Evolutionary conservation across 2,888 invertebrate genomes (phyloP).

Genomic region (Adelphocoris suturalis): DNA sequence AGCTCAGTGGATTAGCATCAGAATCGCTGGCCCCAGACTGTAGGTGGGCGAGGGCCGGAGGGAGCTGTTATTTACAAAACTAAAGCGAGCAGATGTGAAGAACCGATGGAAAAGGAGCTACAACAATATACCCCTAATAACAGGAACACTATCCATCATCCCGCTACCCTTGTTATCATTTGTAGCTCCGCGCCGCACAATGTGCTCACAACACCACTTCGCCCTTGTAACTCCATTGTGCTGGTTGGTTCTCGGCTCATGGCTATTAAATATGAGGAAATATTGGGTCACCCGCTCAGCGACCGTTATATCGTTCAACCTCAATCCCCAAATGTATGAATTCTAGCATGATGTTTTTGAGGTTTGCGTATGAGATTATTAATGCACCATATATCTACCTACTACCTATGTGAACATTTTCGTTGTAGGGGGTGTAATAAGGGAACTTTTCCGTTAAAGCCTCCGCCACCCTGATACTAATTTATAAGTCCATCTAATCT

Average conservation of each 20-base stretch:
- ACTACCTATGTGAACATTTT: no score
- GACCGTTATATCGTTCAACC: slow-evolving; percentile 62
- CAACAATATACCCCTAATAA: slow-evolving; percentile 71
- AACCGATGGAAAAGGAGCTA: slow-evolving; percentile 20
- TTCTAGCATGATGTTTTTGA: no score
- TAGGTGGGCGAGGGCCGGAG: slow-evolving; percentile 32
- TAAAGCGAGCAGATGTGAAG: slow-evolving; percentile 68
- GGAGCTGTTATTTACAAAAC: slow-evolving; percentile 68
- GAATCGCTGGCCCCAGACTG: slow-evolving; percentile 60
- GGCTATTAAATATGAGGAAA: slow-evolving; percentile 70
- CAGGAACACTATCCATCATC: slow-evolving; percentile 71
- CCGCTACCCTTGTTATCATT: slow-evolving; percentile 69
- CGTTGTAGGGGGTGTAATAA: no score
- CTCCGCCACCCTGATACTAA: no score
- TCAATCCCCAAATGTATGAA: neutral
- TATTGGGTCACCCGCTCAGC: slow-evolving; percentile 69
- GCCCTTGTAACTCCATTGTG: slow-evolving; percentile 68
- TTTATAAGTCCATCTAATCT: no score
- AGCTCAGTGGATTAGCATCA: slow-evolving; percentile 65
- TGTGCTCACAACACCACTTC: slow-evolving; percentile 67
- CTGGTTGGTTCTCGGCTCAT: slow-evolving; percentile 51
- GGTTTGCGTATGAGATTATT: no score
- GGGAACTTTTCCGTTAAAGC: no score
- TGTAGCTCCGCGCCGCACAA: slow-evolving; percentile 70
- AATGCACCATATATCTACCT: no score